phyloP scores from a whole-genome alignment of 2,113 vertebrate genomes.

The Cisticola juncidis region DNA sequence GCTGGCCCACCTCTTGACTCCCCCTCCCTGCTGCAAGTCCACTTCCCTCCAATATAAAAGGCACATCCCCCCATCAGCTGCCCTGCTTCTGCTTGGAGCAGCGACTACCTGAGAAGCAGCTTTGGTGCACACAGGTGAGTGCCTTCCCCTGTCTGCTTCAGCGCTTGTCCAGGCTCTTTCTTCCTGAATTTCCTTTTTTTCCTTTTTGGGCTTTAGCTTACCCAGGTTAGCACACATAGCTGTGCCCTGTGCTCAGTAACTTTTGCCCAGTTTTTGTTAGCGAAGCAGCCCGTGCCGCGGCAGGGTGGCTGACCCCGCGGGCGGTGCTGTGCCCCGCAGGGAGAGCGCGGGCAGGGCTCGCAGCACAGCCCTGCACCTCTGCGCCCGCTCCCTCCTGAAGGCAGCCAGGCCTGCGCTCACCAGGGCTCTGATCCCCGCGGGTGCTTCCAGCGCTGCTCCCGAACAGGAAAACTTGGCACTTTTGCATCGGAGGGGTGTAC shows the following conservation, averaged over 20 bases:
- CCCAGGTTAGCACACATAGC: not conserved
- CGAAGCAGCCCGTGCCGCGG: not conserved
- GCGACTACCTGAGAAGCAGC: not conserved
- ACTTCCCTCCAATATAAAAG: conserved; percentile 44
- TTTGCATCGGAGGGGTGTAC: not conserved
- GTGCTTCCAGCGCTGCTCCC: not conserved
- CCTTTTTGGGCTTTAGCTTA: not conserved
- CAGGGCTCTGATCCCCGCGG: rapidly evolving
- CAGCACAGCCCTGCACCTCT: rapidly evolving
- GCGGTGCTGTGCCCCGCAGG: not conserved
- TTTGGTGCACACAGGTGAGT: conserved; percentile 48
- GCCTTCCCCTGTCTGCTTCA: not conserved
- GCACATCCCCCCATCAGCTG: not conserved
- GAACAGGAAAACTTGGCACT: rapidly evolving
- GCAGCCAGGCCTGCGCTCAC: not conserved
- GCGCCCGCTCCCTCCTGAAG: not conserved
- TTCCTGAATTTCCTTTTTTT: not conserved
- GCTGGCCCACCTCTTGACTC: conserved; percentile 42
- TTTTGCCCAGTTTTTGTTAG: not conserved
- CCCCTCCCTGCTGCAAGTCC: not conserved
- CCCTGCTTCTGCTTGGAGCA: not conserved
- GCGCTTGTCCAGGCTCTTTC: not conserved
- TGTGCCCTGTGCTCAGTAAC: not conserved
- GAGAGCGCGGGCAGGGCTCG: not conserved
- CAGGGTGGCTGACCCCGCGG: not conserved